Base-by-base conservation (phyloP, 2,888 invertebrate genomes). In the Drosophila cognata region DNA sequence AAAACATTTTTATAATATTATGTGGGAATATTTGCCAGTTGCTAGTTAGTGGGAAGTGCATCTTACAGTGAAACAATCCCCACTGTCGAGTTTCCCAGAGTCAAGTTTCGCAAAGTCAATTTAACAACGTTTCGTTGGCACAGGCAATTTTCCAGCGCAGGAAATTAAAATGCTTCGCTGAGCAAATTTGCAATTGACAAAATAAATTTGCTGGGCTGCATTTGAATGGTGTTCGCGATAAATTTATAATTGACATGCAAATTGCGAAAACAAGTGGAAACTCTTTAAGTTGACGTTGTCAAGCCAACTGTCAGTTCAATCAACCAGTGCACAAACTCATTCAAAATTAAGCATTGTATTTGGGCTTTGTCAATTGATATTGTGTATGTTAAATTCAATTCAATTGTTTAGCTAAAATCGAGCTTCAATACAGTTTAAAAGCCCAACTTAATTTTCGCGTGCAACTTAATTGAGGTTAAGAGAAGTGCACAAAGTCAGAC, bases 101-200 rank as follows among this genome's bases (percentile, higher is more conserved):
- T 21, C 21, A 10, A 46, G 4, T 35, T 48, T 70, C 50, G 36
- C 35, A 11, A 13, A 11, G 57, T 6, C 59, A 38, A 60, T 29
- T 46, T 50, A 43, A 53, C 33, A 63, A 38, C 28, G 33, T 36
- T 65, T 53, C 21, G n/a, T 25, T 62, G 38, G 11, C 36, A 38
- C 21, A 21, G 36, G 48, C 50, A 50, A 36, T 36, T 28, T 56
- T 21, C 1, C 41, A 13, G 29, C 5, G 51, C 62, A 80, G 77
- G 63, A 78, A 78, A 78, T 78, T 67, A 77, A 78, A 78, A 71
- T 67, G 71, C 41, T 61, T 36, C 51, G 16, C 64, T 38, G 1
- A 46, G 41, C 59, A 38, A 76, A 63, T 79, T 62, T 50, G 35
- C 60, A 66, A 76, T 64, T 71, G 46, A 50, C 36, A 52, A 77